Base-by-base conservation (phyloP, 2,797 vertebrate genomes). In the Rhodeus uyekii region DNA sequence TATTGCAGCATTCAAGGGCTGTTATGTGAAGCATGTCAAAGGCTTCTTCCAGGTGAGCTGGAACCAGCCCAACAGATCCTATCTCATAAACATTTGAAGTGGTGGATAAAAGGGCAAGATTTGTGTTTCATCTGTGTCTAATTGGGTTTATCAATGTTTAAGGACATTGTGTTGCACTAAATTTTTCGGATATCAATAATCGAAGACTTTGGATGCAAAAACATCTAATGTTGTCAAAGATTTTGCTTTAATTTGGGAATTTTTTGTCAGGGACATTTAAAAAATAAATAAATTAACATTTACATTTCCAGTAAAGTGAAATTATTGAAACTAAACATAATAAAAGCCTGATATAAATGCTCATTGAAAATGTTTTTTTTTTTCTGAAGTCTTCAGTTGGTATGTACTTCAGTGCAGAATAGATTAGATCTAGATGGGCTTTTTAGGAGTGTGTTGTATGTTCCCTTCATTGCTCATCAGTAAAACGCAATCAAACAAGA, bases 11-110 rank as follows among this genome's bases (percentile, higher is more conserved):
- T 80, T 83, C 58, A 53, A 38, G 61, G 55, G 89, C 88, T 91
- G 91, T 90, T 87, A 91, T 87, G 81, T 82, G n/a, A 86, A 86
- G 88, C 78, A 90, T 91, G 91, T 90, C 91, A 90, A 86, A 46
- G 50, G 87, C 87, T 13, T 64, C 63, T 48, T 81, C 87, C 90
- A 92, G 91, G 92, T 89, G 91, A 88, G 78, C 89, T 94, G 92
- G 90, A 92, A 29, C 53, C 3, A 69, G 89, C 86, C 89, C 91
- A 92, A 90, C 78, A 89, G 89, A 91, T 91, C 82, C 63, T 80
- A 80, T 85, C 89, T 87, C 42, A 77, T 80, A 74, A 75, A 87
- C 55, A 86, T 84, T 80, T 71, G 38, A 82, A 8, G 36, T 24
- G n/a, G 32, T 50, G 32, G 38, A 61, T 61, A 61, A 48, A 22